A percentile compares a stretch with the other conserved stretches of the same genome.
Conservation (phyloP, 2,797 vertebrate genomes). For the Uromys caudimaculatus region DNA sequence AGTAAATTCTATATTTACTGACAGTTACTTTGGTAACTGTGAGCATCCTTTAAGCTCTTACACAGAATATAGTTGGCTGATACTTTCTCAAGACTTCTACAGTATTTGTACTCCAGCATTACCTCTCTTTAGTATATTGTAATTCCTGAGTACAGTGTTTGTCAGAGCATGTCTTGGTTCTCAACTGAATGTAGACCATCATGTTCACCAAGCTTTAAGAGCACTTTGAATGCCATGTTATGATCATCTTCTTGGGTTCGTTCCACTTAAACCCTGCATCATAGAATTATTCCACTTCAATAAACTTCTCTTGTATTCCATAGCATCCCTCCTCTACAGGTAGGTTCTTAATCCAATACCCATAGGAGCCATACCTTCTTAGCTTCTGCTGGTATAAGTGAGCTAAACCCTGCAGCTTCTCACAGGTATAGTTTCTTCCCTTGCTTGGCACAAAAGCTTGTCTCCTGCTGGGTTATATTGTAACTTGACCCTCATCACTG, state of each 20-base stretch:
- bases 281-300: not conserved
- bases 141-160: not conserved
- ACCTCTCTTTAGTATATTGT: not conserved
- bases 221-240: not conserved
- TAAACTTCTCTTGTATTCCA: not conserved
- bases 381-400: not conserved
- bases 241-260: not conserved
- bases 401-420: not conserved
- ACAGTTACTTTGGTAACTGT: not conserved
- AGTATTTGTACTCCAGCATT: not conserved
- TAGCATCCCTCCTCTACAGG: too few species aligned
- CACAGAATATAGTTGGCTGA: not conserved
- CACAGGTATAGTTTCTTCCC: not conserved
- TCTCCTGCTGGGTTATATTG: constrained; percentile 13
- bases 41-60: not conserved
- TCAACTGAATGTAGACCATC: not conserved
- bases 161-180: not conserved
- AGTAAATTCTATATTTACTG: not conserved
- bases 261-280: not conserved
- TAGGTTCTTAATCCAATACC: not conserved
- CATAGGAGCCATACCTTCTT: not conserved
- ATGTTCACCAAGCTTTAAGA: constrained; percentile 23
- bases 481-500: not conserved
- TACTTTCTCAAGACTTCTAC: not conserved
- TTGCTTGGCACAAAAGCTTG: not conserved